These are phyloP conservation scores for Steatocranus sp. DNA, from an alignment of 2,797 vertebrate species.

Conservation along the genomic window DNA sequence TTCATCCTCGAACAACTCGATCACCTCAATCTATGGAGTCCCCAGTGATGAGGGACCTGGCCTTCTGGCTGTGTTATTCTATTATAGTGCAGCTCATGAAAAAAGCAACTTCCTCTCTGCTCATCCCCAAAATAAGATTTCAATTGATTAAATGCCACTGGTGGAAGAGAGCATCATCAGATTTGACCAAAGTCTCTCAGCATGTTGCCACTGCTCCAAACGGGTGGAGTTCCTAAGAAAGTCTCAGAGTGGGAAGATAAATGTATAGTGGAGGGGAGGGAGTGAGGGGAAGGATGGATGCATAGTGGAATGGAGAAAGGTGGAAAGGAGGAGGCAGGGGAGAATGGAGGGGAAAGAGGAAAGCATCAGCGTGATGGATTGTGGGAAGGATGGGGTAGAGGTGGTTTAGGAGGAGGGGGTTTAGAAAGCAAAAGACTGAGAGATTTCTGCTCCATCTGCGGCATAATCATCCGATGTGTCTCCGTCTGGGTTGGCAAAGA, in stretches of 20 bases:
- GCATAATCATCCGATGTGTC: slow-evolving; percentile 57
- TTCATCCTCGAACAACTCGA: slow-evolving; percentile 58
- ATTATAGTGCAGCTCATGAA: slow-evolving; percentile 63
- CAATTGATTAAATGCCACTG: slow-evolving; percentile 78
- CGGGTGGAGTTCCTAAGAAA: slow-evolving; percentile 27
- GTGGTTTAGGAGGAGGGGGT: background rate
- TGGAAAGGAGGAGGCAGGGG: background rate
- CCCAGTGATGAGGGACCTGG: slow-evolving; percentile 54
- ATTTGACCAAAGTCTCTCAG: slow-evolving; percentile 63
- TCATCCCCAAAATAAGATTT: slow-evolving; percentile 76
- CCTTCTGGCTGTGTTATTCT: slow-evolving; percentile 64
- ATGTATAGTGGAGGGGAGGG: background rate
- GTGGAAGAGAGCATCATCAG: slow-evolving; percentile 62
- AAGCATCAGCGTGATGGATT: slow-evolving; percentile 39
- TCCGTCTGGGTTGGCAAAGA: slow-evolving; percentile 58
- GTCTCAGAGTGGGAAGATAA: slow-evolving; percentile 15
- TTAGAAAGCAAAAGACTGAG: slow-evolving; percentile 14
- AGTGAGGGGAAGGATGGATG: slow-evolving; percentile 9
- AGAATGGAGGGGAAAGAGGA: background rate
- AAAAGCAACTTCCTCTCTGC: slow-evolving; percentile 71
- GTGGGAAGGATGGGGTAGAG: background rate
- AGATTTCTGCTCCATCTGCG: slow-evolving; percentile 36
- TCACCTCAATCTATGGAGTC: slow-evolving; percentile 59
- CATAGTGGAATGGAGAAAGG: background rate
- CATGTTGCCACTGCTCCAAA: slow-evolving; percentile 48